A percentile compares a stretch with the other conserved stretches of the same genome.
Conservation (phyloP, 1,140 invertebrate genomes). For the Laupala kohalensis region DNA sequence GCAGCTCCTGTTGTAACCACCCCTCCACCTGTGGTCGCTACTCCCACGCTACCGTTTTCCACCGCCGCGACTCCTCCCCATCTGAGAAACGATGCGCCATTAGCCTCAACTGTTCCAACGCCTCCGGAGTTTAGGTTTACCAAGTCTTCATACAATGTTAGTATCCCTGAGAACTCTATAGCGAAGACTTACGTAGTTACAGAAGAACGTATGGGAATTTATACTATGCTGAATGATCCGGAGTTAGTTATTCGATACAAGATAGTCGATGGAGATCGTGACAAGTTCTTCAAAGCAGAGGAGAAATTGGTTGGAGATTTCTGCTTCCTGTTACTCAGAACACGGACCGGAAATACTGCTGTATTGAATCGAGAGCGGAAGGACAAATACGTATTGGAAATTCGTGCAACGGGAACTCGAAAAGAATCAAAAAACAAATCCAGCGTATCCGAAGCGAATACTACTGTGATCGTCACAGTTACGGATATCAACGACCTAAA, state of each 20-base stretch:
- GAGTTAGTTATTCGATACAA: slow-evolving; percentile 52
- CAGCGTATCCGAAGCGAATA: slow-evolving; percentile 48
- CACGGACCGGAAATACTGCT: slow-evolving; percentile 66
- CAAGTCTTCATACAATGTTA: slow-evolving; percentile 68
- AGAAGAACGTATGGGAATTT: slow-evolving; percentile 54
- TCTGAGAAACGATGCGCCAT: slow-evolving; percentile 1
- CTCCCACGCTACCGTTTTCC: neutral
- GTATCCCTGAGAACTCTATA: slow-evolving; percentile 80
- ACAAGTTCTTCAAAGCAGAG: slow-evolving; percentile 88
- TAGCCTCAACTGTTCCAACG: neutral
- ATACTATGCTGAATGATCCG: slow-evolving; percentile 31
- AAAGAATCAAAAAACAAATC: slow-evolving; percentile 40
- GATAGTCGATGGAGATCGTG: slow-evolving; percentile 70
- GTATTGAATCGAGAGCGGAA: slow-evolving; percentile 83
- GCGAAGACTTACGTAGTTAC: slow-evolving; percentile 65
- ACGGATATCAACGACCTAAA: slow-evolving; percentile 84
- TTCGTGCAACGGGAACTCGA: slow-evolving; percentile 56
- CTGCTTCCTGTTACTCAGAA: slow-evolving; percentile 74
- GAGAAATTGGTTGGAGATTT: slow-evolving; percentile 78
- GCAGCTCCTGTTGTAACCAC: slow-evolving; percentile 3
- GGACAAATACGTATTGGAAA: slow-evolving; percentile 65
- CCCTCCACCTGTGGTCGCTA: neutral
- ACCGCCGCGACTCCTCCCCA: neutral
- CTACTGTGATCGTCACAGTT: slow-evolving; percentile 64
- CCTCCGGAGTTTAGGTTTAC: slow-evolving; percentile 48